Evolutionary conservation across 2,113 vertebrate genomes (phyloP), one percentile per base, ranked within the genome.

Genomic region (Strigops habroptila): DNA sequence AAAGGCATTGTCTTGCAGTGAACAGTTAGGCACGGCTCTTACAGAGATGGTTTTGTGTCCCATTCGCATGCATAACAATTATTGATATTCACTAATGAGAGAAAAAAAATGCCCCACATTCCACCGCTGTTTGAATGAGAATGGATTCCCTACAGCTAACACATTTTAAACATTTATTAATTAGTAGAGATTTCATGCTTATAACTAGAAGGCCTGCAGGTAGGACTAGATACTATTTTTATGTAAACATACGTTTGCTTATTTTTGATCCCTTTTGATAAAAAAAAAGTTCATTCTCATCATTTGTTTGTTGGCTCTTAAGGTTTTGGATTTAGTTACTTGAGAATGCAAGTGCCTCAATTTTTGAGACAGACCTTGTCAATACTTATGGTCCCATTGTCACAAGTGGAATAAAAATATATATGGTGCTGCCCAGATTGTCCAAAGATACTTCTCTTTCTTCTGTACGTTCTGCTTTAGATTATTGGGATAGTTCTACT

Each of bases 41-140:
- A 96, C 93, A 97, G 87, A 95, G 90, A 91, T 70, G 88, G 73
- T 86, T 97, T 93, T 97, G 94, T 97, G 49, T 84, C 35, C 31
- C 35, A 51, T 90, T 88, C 11, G 7, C 57, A 82, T 27, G 90
- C 69, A 30, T 65, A 86, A 88, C 68, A 77, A 87, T 94, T 93
- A 85, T 27, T 86, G 87, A 92, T 91, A 96, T 62, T 80, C 89
- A 82, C 49, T 93, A 82, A 83, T 83, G 91, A 80, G 75, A 76
- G 49, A 78, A 89, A 93, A 93, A 83, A 91, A 80, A 27, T 16
- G 9, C 23, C 48, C 49, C 48, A 33, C n/a, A 87, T 86, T 93
- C 68, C 64, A 30, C 48, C 19, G 12, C 53, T 90, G 33, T 86
- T 95, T 30, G 19, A 85, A 82, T 41, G 48, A 27, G 6, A 92